Percentiles rank a stretch among this genome's conserved stretches.
Conservation (phyloP, 2,113 vertebrate species). For the Oncorhynchus masou region DNA sequence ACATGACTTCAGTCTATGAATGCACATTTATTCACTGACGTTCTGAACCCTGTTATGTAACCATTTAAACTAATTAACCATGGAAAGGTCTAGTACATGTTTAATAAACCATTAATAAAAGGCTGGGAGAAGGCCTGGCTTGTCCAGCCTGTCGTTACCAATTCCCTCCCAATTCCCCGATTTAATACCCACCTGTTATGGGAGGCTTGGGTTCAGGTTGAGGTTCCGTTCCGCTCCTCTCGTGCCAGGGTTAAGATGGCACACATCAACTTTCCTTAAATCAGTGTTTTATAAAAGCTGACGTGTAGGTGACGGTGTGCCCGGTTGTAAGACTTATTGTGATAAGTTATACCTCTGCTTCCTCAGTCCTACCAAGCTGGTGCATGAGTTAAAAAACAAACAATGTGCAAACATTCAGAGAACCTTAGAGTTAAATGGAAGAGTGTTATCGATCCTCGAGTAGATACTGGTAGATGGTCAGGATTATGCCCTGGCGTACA, state of each 20-base stretch:
- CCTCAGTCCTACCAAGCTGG: too few species aligned
- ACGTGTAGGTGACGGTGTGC: slow-evolving; percentile 35
- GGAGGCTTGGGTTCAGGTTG: slow-evolving; percentile 21
- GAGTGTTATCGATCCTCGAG: too few species aligned
- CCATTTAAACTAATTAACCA: neutral
- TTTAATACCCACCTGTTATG: slow-evolving; percentile 48
- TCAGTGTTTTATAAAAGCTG: slow-evolving; percentile 29
- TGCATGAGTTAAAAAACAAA: too few species aligned
- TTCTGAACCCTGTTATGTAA: slow-evolving; percentile 22
- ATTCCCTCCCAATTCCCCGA: slow-evolving; percentile 17
- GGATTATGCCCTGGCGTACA: neutral
- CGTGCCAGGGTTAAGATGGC: slow-evolving; percentile 46
- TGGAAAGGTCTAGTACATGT: slow-evolving; percentile 5
- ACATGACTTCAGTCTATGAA: neutral
- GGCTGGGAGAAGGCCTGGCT: neutral
- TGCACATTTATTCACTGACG: slow-evolving; percentile 12
- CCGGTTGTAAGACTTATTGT: neutral
- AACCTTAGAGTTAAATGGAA: too few species aligned
- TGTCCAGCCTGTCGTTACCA: neutral
- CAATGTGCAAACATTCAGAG: too few species aligned
- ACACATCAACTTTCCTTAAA: slow-evolving; percentile 14
- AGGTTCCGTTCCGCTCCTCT: slow-evolving; percentile 17
- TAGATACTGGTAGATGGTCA: too few species aligned
- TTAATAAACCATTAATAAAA: slow-evolving; percentile 9
- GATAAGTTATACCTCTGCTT: slow-evolving; percentile 10